Percentiles rank a stretch among this genome's conserved stretches.
Evolutionary conservation across 2,113 vertebrate genomes (phyloP).

Genomic region (Carassius auratus): DNA sequence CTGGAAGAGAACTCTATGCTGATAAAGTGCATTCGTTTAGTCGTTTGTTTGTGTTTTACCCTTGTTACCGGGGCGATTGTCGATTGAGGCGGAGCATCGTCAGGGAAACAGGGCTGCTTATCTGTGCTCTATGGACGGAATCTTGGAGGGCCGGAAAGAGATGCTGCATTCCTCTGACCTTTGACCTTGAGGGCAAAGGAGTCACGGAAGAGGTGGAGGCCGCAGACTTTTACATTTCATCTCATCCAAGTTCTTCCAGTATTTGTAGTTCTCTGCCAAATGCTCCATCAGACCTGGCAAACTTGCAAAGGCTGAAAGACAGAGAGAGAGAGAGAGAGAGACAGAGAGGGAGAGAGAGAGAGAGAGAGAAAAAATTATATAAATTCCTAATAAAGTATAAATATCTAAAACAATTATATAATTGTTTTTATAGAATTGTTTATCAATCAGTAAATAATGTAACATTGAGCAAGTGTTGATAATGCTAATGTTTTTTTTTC

Average conservation of each 20-base stretch:
- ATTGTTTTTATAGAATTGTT: no score
- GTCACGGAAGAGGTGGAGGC: constrained; percentile 77
- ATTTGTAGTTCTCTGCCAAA: constrained; percentile 92
- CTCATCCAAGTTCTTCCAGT: constrained; percentile 95
- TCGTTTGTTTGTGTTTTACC: constrained; percentile 54
- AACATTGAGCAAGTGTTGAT: constrained; percentile 6
- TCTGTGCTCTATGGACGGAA: background rate
- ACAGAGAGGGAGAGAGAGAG: constrained; percentile 1
- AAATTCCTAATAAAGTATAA: no score
- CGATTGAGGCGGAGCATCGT: constrained; percentile 52
- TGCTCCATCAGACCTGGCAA: constrained; percentile 92
- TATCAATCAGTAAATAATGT: no score
- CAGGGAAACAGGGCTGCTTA: constrained; percentile 7
- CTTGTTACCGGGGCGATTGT: constrained; percentile 64
- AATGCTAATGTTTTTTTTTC: background rate
- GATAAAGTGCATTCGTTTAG: constrained; percentile 73
- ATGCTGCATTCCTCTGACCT: constrained; percentile 55
- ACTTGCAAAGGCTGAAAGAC: constrained; percentile 85
- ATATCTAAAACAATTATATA: no score
- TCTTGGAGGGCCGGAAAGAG: background rate
- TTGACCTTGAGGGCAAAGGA: background rate
- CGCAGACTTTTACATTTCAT: constrained; percentile 89
- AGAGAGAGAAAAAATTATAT: background rate
- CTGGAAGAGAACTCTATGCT: constrained; percentile 48
- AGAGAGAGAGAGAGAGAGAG: constrained; percentile 30